These are phyloP conservation scores for Eupeodes luniger DNA, from an alignment of 2,888 invertebrate species.

Conservation along the genomic window DNA sequence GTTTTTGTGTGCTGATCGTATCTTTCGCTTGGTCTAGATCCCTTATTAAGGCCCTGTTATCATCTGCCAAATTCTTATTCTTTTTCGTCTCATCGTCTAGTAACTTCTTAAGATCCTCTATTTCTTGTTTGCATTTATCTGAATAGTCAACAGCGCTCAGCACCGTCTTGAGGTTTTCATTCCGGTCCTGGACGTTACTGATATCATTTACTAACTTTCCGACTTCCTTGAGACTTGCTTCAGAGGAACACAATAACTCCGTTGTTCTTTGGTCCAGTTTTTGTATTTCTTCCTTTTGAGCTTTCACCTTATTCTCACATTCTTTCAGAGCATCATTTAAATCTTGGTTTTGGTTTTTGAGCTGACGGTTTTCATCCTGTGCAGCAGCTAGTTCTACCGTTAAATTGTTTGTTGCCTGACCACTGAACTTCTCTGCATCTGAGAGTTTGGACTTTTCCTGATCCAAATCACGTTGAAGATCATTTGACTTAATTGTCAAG, in stretches of 20 bases:
- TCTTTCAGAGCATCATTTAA: constrained; percentile 40
- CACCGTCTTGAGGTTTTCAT: constrained; percentile 57
- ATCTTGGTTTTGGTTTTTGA: constrained; percentile 34
- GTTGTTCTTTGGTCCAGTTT: constrained; percentile 18
- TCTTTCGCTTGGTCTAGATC: constrained; percentile 8
- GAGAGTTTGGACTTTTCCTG: not conserved
- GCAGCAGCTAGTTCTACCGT: not conserved
- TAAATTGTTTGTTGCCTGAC: not conserved
- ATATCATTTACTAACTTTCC: constrained; percentile 79
- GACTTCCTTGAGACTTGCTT: constrained; percentile 39
- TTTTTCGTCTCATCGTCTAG: not conserved
- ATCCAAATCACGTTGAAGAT: constrained; percentile 10
- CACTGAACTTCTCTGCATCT: not conserved
- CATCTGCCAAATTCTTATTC: not conserved
- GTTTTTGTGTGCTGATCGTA: not conserved
- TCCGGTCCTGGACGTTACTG: constrained; percentile 77
- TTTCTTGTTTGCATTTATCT: constrained; percentile 55
- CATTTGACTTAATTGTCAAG: not conserved
- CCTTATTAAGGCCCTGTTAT: not conserved
- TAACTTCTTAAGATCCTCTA: constrained; percentile 34
- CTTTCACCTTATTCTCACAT: constrained; percentile 21
- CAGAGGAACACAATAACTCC: constrained; percentile 30
- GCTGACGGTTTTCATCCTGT: constrained; percentile 2
- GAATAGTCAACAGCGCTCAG: constrained; percentile 63
- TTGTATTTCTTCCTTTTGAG: constrained; percentile 22